Evolutionary conservation across 2,888 invertebrate species (phyloP).

Genomic region (Caenorhabditis sulstoni): DNA sequence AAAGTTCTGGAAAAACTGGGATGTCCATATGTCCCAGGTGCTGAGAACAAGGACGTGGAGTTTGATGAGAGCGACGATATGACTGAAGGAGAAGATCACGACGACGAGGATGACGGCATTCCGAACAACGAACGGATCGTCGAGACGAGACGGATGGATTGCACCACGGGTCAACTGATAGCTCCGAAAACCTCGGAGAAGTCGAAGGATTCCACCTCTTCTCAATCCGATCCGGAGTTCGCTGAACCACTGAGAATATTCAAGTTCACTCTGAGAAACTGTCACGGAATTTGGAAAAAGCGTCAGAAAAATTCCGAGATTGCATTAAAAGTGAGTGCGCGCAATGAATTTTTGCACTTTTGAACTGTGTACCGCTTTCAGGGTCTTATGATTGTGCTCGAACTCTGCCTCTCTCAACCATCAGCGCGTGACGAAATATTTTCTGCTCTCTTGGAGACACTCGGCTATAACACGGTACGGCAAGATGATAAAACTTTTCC

Average conservation of each 20-base stretch:
- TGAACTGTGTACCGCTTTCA: slow-evolving; percentile 20
- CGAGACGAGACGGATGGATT: slow-evolving; percentile 42
- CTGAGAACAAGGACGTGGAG: slow-evolving; percentile 5
- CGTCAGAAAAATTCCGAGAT: slow-evolving; percentile 70
- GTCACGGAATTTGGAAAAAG: slow-evolving; percentile 65
- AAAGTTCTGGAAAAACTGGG: slow-evolving; percentile 33
- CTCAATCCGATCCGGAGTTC: slow-evolving; percentile 4
- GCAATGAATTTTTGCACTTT: not conserved
- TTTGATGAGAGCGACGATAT: slow-evolving; percentile 39
- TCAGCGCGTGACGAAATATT: slow-evolving; percentile 66
- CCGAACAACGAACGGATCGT: slow-evolving; percentile 39
- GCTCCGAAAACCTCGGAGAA: slow-evolving; percentile 23
- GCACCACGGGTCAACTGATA: slow-evolving; percentile 31
- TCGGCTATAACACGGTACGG: slow-evolving; percentile 74
- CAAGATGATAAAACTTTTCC: not conserved
- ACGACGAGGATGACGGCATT: slow-evolving; percentile 40
- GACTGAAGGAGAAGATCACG: slow-evolving; percentile 40
- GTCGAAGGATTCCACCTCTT: not conserved
- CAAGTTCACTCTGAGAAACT: slow-evolving; percentile 35
- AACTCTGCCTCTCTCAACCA: slow-evolving; percentile 70
- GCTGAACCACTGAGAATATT: slow-evolving; percentile 17
- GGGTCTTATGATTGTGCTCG: slow-evolving; percentile 74
- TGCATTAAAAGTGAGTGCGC: slow-evolving; percentile 65
- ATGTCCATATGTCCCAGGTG: slow-evolving; percentile 4
- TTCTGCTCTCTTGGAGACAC: slow-evolving; percentile 64